Evolutionary conservation across 2,113 vertebrate genomes (phyloP).

Genomic region (Oreochromis niloticus): DNA sequence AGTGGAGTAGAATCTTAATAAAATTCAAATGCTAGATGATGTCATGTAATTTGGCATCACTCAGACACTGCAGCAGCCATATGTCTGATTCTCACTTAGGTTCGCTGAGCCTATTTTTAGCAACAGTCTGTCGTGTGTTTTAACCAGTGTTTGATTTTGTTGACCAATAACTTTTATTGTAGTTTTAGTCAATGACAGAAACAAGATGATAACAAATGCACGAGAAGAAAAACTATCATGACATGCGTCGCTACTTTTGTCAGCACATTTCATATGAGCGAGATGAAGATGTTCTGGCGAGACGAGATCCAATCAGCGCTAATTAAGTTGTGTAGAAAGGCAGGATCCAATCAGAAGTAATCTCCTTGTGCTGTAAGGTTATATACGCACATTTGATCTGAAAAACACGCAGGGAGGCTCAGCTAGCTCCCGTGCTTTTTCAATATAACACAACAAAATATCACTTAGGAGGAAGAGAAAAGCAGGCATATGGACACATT

Average conservation of each 20-base stretch:
- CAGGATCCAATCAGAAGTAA: neutral
- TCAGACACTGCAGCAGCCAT: neutral
- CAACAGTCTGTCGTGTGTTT: neutral
- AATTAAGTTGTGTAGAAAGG: neutral
- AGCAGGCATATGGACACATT: neutral
- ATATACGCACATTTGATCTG: neutral
- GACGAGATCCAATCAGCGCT: neutral
- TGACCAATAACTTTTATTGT: neutral
- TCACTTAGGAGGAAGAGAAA: neutral
- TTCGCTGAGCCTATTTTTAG: neutral
- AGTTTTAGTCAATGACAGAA: neutral
- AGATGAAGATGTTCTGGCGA: neutral
- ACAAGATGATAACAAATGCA: neutral
- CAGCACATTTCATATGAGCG: neutral
- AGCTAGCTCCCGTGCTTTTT: neutral
- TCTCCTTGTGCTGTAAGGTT: neutral
- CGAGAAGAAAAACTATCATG: neutral
- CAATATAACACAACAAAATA: neutral
- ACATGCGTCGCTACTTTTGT: neutral
- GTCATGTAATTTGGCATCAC: neutral
- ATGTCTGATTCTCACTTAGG: neutral
- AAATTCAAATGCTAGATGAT: slow-evolving; percentile 9
- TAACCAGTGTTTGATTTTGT: neutral
- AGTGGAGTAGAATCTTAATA: neutral
- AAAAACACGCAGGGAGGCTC: neutral